Conservation (phyloP, 2,113 vertebrate species). For the Irena cyanogastra region DNA sequence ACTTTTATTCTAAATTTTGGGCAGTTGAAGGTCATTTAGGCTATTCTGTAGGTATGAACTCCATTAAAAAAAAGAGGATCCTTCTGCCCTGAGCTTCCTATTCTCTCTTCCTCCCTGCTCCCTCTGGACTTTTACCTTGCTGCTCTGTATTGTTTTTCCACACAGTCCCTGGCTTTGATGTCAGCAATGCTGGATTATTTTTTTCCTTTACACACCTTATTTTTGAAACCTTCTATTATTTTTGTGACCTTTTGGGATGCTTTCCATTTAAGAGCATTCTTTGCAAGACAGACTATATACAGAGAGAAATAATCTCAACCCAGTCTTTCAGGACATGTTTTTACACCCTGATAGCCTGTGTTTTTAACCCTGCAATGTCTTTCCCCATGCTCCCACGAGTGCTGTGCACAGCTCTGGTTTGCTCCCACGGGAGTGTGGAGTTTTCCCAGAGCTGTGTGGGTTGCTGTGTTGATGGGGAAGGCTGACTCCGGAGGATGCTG, state of each 20-base stretch:
- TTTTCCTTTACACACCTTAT: neutral
- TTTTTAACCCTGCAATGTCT: neutral
- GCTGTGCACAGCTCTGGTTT: neutral
- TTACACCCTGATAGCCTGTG: neutral
- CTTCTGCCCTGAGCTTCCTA: neutral
- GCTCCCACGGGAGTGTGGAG: accelerated
- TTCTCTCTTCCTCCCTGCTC: neutral
- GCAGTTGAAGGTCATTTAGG: neutral
- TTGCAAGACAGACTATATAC: neutral
- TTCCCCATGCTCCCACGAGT: neutral
- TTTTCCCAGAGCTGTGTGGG: neutral
- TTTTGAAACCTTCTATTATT: constrained; percentile 2
- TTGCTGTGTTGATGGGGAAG: neutral
- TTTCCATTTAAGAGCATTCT: neutral
- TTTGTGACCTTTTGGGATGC: neutral
- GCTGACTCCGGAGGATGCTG: neutral
- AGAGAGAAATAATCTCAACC: neutral
- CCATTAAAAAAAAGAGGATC: neutral
- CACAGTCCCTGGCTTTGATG: neutral
- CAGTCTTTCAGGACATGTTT: neutral
- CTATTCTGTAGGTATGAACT: neutral
- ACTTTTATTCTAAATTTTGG: neutral
- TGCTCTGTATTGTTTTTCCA: neutral
- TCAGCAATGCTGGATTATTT: neutral
- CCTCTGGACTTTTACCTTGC: neutral